Evolutionary conservation across 2,888 invertebrate genomes (phyloP), one percentile per base, ranked within the genome.

Genomic region (Phytoseiulus persimilis): DNA sequence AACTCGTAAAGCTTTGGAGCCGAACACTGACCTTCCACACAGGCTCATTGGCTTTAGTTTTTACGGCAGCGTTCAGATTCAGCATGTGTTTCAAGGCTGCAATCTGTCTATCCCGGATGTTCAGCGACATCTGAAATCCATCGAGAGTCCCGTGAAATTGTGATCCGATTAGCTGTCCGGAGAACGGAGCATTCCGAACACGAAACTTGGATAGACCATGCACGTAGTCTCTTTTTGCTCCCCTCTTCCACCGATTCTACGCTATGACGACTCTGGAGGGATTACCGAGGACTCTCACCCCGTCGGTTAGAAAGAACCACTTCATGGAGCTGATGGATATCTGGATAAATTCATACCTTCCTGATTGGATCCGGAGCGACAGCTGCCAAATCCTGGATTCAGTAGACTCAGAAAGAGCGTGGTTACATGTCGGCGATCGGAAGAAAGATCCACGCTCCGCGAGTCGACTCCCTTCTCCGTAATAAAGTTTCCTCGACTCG

Each of bases 61-160:
- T 95, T 91, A 95, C 94, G 83, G 95, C 95, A 92, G 95, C 95
- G 93, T 98, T 98, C 90, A 98, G 94, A 94, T 98, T 98, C 90
- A 98, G 94, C 98, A 98, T 98, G 94, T 97, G 97, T 94, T 96
- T 97, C 91, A 98, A 94, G 91, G 97, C 97, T 94, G 95, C 97
- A 11, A 87, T 87, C 32, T 87, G 87, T 23, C 33, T 33, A 14
- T 87, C 87, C 28, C 87, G 87, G 14, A 87, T 87, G 33, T 87
- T 87, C 33, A 87, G 18, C 18, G 87, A 32, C 87, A 87, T 87
- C 87, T 87, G 87, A 11, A 87, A 33, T 33, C 18, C 23, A 18
- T 32, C 39, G 39, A 39, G 39, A 39, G 39, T 39, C 39, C 9
- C 39, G 9, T 39, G 3, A 39, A 39, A 39, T 9, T 39, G 39